These are phyloP conservation scores for Agrochola circellaris DNA, from an alignment of 2,888 invertebrate species.

Conservation along the genomic window DNA sequence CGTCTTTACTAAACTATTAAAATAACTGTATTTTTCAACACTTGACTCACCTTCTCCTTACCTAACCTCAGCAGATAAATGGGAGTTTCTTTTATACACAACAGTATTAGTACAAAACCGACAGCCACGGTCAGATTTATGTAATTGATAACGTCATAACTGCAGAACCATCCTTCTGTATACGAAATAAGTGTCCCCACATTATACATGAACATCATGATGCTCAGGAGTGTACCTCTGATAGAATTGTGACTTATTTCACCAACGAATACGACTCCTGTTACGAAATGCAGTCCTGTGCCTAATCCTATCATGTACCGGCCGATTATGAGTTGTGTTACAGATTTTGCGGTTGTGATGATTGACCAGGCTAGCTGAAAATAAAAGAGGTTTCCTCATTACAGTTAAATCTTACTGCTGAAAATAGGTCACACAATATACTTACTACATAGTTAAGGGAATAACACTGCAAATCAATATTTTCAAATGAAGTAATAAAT, in stretches of 20 bases:
- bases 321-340: slow-evolving; percentile 77
- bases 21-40: background rate
- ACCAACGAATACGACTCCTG: slow-evolving; percentile 87
- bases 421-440: background rate
- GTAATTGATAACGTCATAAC: slow-evolving; percentile 71
- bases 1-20: background rate
- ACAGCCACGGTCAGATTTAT: slow-evolving; percentile 62
- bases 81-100: slow-evolving; percentile 71
- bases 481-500: background rate
- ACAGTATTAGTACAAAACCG: slow-evolving; percentile 58
- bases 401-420: background rate
- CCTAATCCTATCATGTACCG: slow-evolving; percentile 89
- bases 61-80: slow-evolving; percentile 68
- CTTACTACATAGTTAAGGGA: no score
- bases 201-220: slow-evolving; percentile 60
- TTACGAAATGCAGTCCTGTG: slow-evolving; percentile 74
- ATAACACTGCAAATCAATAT: background rate
- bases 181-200: slow-evolving; percentile 70
- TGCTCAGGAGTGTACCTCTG: slow-evolving; percentile 64
- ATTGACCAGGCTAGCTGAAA: slow-evolving; percentile 74
- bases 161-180: slow-evolving; percentile 71
- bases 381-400: slow-evolving; percentile 2
- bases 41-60: slow-evolving; percentile 67
- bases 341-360: slow-evolving; percentile 66
- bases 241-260: slow-evolving; percentile 83